These are phyloP conservation scores for Aphaenogaster rudis DNA, from an alignment of 1,140 invertebrate genomes.

Conservation along the genomic window DNA sequence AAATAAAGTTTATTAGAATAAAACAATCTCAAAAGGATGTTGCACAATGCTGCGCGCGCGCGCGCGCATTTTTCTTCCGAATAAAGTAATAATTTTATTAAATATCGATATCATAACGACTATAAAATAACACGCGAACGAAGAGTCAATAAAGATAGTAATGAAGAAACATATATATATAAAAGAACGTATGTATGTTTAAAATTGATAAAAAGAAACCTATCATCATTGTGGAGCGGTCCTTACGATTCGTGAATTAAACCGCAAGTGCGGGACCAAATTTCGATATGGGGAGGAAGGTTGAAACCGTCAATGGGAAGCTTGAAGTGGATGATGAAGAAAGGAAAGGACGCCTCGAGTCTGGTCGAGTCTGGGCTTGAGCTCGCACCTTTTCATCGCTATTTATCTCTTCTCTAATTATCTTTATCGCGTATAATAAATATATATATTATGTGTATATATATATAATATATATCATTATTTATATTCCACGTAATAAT, in stretches of 20 bases:
- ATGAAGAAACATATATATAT: conserved; percentile 4
- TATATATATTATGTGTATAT: conserved; percentile 81
- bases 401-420: conserved; percentile 81
- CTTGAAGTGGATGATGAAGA: conserved; percentile 52
- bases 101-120: conserved; percentile 38
- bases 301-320: conserved; percentile 16
- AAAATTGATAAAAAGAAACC: conserved; percentile 12
- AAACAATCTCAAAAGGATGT: conserved; percentile 44
- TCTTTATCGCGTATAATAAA: conserved; percentile 84
- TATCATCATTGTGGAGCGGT: not conserved
- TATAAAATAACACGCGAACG: conserved; percentile 50
- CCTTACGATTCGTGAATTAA: conserved; percentile 8
- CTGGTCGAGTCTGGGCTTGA: conserved; percentile 77
- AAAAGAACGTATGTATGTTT: not conserved
- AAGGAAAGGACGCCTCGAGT: conserved; percentile 75
- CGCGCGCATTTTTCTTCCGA: conserved; percentile 22
- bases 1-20: conserved; percentile 30
- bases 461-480: conserved; percentile 84
- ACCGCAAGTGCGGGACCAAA: conserved; percentile 2
- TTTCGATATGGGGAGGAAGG: not conserved
- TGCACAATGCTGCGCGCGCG: conserved; percentile 38
- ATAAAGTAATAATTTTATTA: conserved; percentile 47
- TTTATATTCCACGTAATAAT: conserved; percentile 85
- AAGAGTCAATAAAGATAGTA: conserved; percentile 26
- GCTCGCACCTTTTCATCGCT: conserved; percentile 79